phyloP scores from a whole-genome alignment of 1,140 invertebrate species.

The Dreissena polymorpha region DNA sequence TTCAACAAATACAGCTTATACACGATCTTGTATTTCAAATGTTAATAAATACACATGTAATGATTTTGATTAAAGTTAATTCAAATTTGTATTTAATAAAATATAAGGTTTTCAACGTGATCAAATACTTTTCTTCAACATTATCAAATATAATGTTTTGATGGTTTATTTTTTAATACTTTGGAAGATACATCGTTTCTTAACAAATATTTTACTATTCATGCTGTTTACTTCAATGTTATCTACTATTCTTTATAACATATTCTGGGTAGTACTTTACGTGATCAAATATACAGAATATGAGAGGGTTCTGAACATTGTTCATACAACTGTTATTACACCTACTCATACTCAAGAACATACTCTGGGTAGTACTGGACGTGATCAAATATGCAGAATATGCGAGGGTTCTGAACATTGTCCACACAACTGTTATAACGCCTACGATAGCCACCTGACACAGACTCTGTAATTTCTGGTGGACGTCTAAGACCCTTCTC shows the following conservation, averaged over 20 bases:
- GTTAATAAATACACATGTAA: too few relatives aligned
- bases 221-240: too few relatives aligned
- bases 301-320: conserved; percentile 60
- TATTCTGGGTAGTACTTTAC: conserved; percentile 74
- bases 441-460: neutral
- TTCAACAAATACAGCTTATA: too few relatives aligned
- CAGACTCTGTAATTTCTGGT: conserved; percentile 51
- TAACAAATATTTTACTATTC: too few relatives aligned
- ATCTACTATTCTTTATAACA: conserved; percentile 64
- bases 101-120: too few relatives aligned
- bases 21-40: too few relatives aligned
- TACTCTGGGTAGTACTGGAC: conserved; percentile 74
- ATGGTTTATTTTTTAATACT: too few relatives aligned
- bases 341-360: conserved; percentile 62
- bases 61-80: too few relatives aligned
- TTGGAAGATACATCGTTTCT: too few relatives aligned
- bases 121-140: too few relatives aligned
- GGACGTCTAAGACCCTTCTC: conserved; percentile 56
- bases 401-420: conserved; percentile 60
- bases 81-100: too few relatives aligned
- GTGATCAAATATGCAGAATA: conserved; percentile 69
- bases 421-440: conserved; percentile 70
- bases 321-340: conserved; percentile 70
- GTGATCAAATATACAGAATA: conserved; percentile 69
- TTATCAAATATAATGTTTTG: too few relatives aligned